Percentiles rank a stretch among this genome's conserved stretches.
Evolutionary conservation across 2,888 invertebrate species (phyloP).

Genomic region (Nasonia oneida): DNA sequence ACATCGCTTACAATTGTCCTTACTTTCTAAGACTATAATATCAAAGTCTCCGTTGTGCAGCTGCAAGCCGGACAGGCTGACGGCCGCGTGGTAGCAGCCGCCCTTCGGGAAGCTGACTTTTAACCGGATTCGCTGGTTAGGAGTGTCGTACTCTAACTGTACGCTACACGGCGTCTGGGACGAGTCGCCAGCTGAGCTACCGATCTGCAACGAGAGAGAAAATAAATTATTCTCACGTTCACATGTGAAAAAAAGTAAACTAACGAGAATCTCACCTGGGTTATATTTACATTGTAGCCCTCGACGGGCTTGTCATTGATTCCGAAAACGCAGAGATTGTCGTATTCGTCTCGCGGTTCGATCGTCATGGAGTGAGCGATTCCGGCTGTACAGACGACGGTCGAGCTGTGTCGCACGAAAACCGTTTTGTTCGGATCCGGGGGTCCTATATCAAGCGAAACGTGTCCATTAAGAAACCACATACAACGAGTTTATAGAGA

Average conservation of each 20-base stretch:
- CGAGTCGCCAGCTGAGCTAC: slow-evolving; percentile 81
- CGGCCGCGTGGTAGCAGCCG: slow-evolving; percentile 90
- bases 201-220: slow-evolving; percentile 80
- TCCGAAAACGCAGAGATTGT: slow-evolving; percentile 88
- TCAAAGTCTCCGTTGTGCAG: slow-evolving; percentile 95
- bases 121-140: slow-evolving; percentile 88
- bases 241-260: background rate
- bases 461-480: slow-evolving; percentile 23
- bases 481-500: no score
- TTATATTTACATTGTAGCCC: slow-evolving; percentile 80
- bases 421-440: slow-evolving; percentile 91
- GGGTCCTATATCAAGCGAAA: slow-evolving; percentile 81
- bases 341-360: slow-evolving; percentile 95
- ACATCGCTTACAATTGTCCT: slow-evolving; percentile 73
- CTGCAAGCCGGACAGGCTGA: slow-evolving; percentile 87
- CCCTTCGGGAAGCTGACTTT: slow-evolving; percentile 89
- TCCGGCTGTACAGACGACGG: slow-evolving; percentile 90
- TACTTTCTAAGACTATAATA: slow-evolving; percentile 93
- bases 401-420: slow-evolving; percentile 90
- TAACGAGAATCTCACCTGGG: slow-evolving; percentile 72
- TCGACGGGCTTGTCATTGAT: slow-evolving; percentile 83
- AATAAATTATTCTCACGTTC: slow-evolving; percentile 21
- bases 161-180: slow-evolving; percentile 81
- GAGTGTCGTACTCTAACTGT: slow-evolving; percentile 87
- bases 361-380: slow-evolving; percentile 89